phyloP scores from a whole-genome alignment of 2,113 vertebrate genomes.

The Pseudorhombus dupliciocellatus region DNA sequence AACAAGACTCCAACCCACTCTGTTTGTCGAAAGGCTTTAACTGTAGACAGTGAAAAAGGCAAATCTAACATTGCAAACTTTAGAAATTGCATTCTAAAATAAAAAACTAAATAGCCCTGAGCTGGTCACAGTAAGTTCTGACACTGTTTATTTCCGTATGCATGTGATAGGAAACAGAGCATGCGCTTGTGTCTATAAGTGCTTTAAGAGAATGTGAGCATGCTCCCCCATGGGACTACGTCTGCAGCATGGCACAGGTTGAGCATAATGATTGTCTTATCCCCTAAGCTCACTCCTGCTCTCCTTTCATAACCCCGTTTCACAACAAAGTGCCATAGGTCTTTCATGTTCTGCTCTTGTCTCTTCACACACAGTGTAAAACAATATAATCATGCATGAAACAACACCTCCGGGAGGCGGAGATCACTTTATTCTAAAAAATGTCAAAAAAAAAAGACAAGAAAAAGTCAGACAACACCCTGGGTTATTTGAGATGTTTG shows the following conservation, averaged over 20 bases:
- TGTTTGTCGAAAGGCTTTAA: slow-evolving; percentile 32
- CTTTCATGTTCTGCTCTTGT: slow-evolving; percentile 78
- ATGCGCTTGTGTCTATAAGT: slow-evolving; percentile 20
- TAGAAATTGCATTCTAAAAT: slow-evolving; percentile 11
- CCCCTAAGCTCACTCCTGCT: slow-evolving; percentile 65
- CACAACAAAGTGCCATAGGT: slow-evolving; percentile 75
- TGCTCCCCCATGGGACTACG: slow-evolving; percentile 56
- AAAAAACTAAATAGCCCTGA: background rate
- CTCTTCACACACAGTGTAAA: slow-evolving; percentile 74
- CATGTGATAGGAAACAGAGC: slow-evolving; percentile 1
- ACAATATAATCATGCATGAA: slow-evolving; percentile 81
- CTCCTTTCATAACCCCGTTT: slow-evolving; percentile 72
- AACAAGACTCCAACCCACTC: slow-evolving; percentile 39
- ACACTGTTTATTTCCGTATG: background rate
- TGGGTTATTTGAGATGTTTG: slow-evolving; percentile 75
- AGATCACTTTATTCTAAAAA: slow-evolving; percentile 68
- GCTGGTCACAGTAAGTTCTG: background rate
- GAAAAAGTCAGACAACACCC: slow-evolving; percentile 71
- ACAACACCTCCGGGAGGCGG: slow-evolving; percentile 72
- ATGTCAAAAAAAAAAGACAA: slow-evolving; percentile 35
- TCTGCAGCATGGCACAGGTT: slow-evolving; percentile 64
- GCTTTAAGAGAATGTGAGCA: slow-evolving; percentile 32
- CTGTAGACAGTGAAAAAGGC: slow-evolving; percentile 2
- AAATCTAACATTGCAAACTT: slow-evolving; percentile 19
- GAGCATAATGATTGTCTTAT: slow-evolving; percentile 71